Evolutionary conservation across 2,113 vertebrate species (phyloP).

Genomic region (Struthidea cinerea): DNA sequence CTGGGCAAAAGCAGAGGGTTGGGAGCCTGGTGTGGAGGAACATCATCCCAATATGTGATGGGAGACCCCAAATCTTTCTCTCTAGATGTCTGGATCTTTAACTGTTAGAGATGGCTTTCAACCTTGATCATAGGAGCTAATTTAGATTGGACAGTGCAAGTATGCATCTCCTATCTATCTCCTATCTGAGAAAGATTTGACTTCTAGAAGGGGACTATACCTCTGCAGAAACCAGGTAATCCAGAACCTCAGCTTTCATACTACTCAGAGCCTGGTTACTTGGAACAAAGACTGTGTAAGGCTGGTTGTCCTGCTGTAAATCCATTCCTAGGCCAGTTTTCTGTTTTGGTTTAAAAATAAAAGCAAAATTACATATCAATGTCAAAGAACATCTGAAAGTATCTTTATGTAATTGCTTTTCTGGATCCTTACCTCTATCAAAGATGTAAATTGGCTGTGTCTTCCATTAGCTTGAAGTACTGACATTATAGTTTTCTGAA

Average conservation of each 20-base stretch:
- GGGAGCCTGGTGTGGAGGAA: background rate
- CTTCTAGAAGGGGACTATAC: conserved; percentile 57
- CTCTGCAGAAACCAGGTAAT: conserved; percentile 79
- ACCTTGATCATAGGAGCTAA: background rate
- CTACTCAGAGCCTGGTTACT: conserved; percentile 72
- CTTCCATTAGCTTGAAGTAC: conserved; percentile 78
- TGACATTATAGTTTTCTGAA: conserved; percentile 84
- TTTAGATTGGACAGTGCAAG: background rate
- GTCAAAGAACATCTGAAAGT: background rate
- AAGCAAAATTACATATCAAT: background rate
- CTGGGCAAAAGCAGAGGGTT: background rate
- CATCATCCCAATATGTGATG: fast-evolving
- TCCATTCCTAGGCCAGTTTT: conserved; percentile 66
- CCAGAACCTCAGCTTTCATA: conserved; percentile 73
- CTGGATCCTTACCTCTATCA: conserved; percentile 78
- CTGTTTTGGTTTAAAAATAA: conserved; percentile 68
- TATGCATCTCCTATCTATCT: background rate
- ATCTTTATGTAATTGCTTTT: background rate
- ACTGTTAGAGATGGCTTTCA: background rate
- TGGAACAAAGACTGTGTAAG: conserved; percentile 85
- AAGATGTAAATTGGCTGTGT: conserved; percentile 76
- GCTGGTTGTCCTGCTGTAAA: conserved; percentile 70
- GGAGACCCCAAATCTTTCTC: background rate
- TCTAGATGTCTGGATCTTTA: background rate
- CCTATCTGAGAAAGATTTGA: background rate